A percentile compares a stretch with the other conserved stretches of the same genome.
Conservation (phyloP, 1,140 invertebrate species). For the Drosophila aff. region DNA sequence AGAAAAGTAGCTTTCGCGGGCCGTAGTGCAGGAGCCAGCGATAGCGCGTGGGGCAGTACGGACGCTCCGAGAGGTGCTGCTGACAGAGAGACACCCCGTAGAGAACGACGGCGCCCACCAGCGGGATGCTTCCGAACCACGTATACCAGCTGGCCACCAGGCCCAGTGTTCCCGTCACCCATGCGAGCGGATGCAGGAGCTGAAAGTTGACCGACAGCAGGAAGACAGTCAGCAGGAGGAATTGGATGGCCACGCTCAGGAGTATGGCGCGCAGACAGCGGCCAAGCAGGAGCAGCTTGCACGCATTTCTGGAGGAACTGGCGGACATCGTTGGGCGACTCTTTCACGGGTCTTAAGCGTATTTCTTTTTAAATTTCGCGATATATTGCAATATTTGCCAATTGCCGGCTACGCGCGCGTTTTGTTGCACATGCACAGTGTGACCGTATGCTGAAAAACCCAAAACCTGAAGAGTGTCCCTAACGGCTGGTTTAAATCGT, state of each 20-base stretch:
- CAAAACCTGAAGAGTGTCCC: background rate
- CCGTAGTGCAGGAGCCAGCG: slow-evolving; percentile 76
- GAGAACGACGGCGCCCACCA: slow-evolving; percentile 86
- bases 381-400: slow-evolving; percentile 7
- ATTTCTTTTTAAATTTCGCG: slow-evolving; percentile 5
- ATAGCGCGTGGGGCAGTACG: slow-evolving; percentile 87
- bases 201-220: slow-evolving; percentile 87
- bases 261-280: slow-evolving; percentile 65
- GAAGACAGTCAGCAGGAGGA: slow-evolving; percentile 85
- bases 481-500: background rate
- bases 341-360: background rate
- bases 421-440: slow-evolving; percentile 23
- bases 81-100: slow-evolving; percentile 88
- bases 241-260: slow-evolving; percentile 69
- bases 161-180: slow-evolving; percentile 85
- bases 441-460: background rate
- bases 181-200: slow-evolving; percentile 86
- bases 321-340: slow-evolving; percentile 24
- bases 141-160: slow-evolving; percentile 86
- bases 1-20: slow-evolving; percentile 65
- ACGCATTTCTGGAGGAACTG: slow-evolving; percentile 34
- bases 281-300: slow-evolving; percentile 48
- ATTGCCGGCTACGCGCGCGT: slow-evolving; percentile 31
- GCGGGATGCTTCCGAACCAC: slow-evolving; percentile 86
- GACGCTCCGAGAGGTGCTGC: slow-evolving; percentile 86